phyloP scores from a whole-genome alignment of 2,113 vertebrate genomes.

The Balaenoptera acutorostrata region DNA sequence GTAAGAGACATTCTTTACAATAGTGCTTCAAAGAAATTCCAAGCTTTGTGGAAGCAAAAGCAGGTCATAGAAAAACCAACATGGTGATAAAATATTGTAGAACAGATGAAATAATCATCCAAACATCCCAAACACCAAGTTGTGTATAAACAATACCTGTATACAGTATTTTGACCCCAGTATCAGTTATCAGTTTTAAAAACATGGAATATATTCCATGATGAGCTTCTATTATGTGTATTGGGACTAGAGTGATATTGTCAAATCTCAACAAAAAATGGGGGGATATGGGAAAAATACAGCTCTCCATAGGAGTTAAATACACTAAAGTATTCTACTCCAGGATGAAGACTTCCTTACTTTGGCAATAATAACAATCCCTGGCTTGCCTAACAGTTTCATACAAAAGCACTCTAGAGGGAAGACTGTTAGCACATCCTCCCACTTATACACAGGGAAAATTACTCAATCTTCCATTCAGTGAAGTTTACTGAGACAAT shows the following conservation, averaged over 20 bases:
- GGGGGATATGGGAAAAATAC: not conserved
- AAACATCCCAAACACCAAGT: not conserved
- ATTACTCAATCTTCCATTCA: not conserved
- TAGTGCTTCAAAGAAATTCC: not conserved
- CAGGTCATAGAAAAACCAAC: not conserved
- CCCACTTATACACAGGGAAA: not conserved
- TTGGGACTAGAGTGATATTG: not conserved
- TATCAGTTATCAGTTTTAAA: not conserved
- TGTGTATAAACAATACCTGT: not conserved
- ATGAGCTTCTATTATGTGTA: not conserved
- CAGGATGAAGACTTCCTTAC: not conserved
- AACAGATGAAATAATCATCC: not conserved
- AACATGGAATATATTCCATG: not conserved
- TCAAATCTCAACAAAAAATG: not conserved
- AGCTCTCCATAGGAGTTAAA: not conserved
- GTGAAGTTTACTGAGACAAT: not conserved
- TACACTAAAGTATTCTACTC: not conserved
- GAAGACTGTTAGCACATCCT: not conserved
- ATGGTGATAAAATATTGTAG: not conserved
- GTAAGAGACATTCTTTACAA: not conserved
- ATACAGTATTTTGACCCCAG: not conserved
- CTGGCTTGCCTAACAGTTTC: not conserved
- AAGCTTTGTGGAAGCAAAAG: not conserved
- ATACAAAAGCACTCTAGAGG: not conserved
- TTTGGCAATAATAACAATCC: not conserved